Conservation (phyloP, 2,797 vertebrate species). For the Furcifer pardalis region DNA sequence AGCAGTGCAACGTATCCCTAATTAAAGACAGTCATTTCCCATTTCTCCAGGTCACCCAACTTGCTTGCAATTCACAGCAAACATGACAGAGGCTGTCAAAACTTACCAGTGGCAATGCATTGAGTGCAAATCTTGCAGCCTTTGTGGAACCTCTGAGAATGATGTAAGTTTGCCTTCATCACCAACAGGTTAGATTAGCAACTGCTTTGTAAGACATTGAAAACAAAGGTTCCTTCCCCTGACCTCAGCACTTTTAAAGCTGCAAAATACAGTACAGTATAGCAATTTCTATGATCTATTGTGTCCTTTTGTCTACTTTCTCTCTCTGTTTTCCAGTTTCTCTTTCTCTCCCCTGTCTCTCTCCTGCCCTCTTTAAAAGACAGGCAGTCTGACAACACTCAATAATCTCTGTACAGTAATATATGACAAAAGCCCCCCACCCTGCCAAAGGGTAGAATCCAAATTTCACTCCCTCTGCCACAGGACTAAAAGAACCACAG, state of each 20-base stretch:
- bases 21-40: constrained; percentile 61
- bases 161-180: constrained; percentile 83
- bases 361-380: neutral
- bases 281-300: neutral
- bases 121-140: constrained; percentile 98
- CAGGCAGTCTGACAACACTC: neutral
- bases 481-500: neutral
- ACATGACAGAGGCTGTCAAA: constrained; percentile 97
- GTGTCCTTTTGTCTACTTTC: neutral
- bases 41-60: constrained; percentile 91
- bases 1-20: constrained; percentile 24
- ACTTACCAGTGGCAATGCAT: constrained; percentile 99
- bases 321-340: rapidly evolving
- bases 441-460: neutral
- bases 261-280: neutral
- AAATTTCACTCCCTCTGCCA: neutral
- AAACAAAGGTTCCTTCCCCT: neutral
- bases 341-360: rapidly evolving
- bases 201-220: neutral
- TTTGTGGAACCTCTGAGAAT: constrained; percentile 98
- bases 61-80: constrained; percentile 97
- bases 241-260: neutral
- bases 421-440: neutral
- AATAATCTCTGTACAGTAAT: neutral
- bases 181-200: constrained; percentile 7